Evolutionary conservation across 2,113 vertebrate species (phyloP).

Genomic region (Papio anubis): DNA sequence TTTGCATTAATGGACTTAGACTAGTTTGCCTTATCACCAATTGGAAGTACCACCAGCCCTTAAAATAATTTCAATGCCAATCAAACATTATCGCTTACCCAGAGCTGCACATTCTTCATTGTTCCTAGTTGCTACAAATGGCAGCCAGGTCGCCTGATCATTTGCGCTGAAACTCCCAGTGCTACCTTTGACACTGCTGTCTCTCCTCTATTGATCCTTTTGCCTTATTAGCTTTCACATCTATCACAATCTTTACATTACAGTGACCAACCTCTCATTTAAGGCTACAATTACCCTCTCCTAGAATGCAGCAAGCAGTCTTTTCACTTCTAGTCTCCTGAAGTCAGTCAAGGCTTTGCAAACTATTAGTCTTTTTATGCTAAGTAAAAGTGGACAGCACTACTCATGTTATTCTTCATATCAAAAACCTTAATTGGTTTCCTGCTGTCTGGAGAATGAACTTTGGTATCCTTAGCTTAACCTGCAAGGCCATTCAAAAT

Average conservation of each 20-base stretch:
- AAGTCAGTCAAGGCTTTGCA: neutral
- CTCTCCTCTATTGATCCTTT: slow-evolving; percentile 35
- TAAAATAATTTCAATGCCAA: slow-evolving; percentile 56
- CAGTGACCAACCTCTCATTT: neutral
- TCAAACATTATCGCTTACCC: slow-evolving; percentile 32
- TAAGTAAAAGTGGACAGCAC: neutral
- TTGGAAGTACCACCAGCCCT: neutral
- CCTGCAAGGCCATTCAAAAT: slow-evolving; percentile 9
- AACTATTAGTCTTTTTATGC: neutral
- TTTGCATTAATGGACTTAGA: slow-evolving; percentile 53
- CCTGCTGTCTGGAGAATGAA: neutral
- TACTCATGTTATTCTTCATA: slow-evolving; percentile 29
- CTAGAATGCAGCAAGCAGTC: neutral
- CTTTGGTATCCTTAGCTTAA: slow-evolving; percentile 29
- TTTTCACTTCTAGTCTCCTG: slow-evolving; percentile 10
- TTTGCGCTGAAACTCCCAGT: slow-evolving; percentile 25
- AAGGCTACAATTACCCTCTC: slow-evolving; percentile 7
- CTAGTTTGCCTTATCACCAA: slow-evolving; percentile 26
- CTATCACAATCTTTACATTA: slow-evolving; percentile 24
- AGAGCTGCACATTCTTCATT: neutral
- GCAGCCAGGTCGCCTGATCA: neutral
- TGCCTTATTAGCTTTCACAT: slow-evolving; percentile 40
- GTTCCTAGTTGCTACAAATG: neutral
- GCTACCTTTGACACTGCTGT: neutral
- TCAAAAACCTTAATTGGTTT: slow-evolving; percentile 47